Evolutionary conservation across 2,888 invertebrate genomes (phyloP).

Genomic region (Papilio demoleus): DNA sequence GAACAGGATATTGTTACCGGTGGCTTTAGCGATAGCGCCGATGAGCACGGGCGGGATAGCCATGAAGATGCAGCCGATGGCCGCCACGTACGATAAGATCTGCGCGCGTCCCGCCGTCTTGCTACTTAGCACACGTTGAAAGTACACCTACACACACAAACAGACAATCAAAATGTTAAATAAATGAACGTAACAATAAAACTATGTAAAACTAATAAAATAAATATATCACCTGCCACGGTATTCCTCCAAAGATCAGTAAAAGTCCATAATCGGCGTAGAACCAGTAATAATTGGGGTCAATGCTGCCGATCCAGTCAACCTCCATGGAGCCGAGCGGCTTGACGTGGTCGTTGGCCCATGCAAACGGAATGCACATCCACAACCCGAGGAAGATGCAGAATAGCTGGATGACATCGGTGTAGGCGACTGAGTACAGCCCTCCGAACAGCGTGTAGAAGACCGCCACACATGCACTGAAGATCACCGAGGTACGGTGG

Average conservation of each 20-base stretch:
- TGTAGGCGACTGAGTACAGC: slow-evolving; percentile 98
- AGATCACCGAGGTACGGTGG: slow-evolving; percentile 95
- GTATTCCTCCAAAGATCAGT: slow-evolving; percentile 97
- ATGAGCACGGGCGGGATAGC: slow-evolving; percentile 98
- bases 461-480: slow-evolving; percentile 97
- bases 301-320: slow-evolving; percentile 94
- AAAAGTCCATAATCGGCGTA: slow-evolving; percentile 95
- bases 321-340: slow-evolving; percentile 92
- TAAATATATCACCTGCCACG: slow-evolving; percentile 90
- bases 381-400: slow-evolving; percentile 99
- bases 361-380: slow-evolving; percentile 98
- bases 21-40: slow-evolving; percentile 97
- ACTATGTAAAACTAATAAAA: background rate
- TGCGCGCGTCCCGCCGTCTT: slow-evolving; percentile 97
- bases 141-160: slow-evolving; percentile 89
- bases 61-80: slow-evolving; percentile 97
- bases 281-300: slow-evolving; percentile 88
- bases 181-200: background rate
- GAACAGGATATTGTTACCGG: slow-evolving; percentile 83
- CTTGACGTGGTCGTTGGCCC: slow-evolving; percentile 93
- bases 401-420: slow-evolving; percentile 98
- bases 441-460: slow-evolving; percentile 99
- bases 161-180: background rate
- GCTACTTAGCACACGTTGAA: slow-evolving; percentile 98
- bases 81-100: slow-evolving; percentile 97